Evolutionary conservation across 2,797 vertebrate genomes (phyloP).

Genomic region (Poeciliopsis paucimaculata): DNA sequence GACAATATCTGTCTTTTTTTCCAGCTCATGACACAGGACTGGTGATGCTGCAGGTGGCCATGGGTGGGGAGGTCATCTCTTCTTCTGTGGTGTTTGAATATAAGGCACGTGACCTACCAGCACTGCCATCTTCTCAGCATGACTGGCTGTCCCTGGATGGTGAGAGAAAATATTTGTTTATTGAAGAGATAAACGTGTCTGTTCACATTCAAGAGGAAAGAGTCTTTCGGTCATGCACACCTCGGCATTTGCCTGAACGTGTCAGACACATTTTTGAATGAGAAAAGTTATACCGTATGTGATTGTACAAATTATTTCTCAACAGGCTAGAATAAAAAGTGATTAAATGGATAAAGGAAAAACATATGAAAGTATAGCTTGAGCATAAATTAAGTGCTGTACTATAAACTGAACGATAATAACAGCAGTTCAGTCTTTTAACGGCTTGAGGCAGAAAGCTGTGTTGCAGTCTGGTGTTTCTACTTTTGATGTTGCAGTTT

Average conservation of each 20-base stretch:
- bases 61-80: slow-evolving; percentile 96
- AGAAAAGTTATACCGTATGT: background rate
- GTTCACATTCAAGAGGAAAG: no score
- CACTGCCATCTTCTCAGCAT: slow-evolving; percentile 95
- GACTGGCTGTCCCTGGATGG: slow-evolving; percentile 98
- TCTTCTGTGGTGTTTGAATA: slow-evolving; percentile 99
- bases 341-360: background rate
- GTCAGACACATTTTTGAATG: background rate
- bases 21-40: slow-evolving; percentile 97
- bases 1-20: slow-evolving; percentile 33
- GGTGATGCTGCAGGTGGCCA: slow-evolving; percentile 97
- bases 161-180: slow-evolving; percentile 74
- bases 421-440: background rate
- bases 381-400: background rate
- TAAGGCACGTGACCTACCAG: slow-evolving; percentile 93
- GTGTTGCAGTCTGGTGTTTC: background rate
- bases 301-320: background rate
- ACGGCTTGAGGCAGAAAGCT: background rate
- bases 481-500: background rate
- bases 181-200: background rate
- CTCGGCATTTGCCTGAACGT: background rate
- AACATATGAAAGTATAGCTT: background rate
- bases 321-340: background rate
- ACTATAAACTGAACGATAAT: background rate
- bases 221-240: background rate